phyloP scores from a whole-genome alignment of 2,113 vertebrate genomes.

The Lucifuga dentata region DNA sequence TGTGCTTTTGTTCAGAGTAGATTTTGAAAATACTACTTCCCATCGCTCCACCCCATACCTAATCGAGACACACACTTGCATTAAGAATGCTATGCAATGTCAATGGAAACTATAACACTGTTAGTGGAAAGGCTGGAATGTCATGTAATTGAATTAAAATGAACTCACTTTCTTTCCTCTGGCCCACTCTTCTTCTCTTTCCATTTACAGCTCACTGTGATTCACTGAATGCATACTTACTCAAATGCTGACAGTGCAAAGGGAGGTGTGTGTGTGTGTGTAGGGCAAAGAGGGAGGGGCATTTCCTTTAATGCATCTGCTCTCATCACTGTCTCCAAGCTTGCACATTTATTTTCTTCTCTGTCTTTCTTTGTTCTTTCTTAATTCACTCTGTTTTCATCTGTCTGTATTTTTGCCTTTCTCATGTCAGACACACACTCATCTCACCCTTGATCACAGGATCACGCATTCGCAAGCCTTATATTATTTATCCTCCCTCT shows the following conservation, averaged over 20 bases:
- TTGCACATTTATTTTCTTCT: slow-evolving; percentile 65
- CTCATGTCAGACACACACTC: slow-evolving; percentile 56
- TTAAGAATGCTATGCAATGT: slow-evolving; percentile 12
- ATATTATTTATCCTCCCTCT: slow-evolving; percentile 49
- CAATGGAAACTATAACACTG: slow-evolving; percentile 1
- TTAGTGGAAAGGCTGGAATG: background rate
- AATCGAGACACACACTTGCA: too few species aligned
- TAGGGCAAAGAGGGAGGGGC: slow-evolving; percentile 64
- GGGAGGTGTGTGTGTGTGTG: slow-evolving; percentile 38
- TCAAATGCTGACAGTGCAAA: slow-evolving; percentile 77
- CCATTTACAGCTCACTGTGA: slow-evolving; percentile 50
- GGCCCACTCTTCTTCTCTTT: slow-evolving; percentile 30
- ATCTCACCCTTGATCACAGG: slow-evolving; percentile 51
- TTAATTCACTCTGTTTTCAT: background rate
- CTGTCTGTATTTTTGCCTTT: slow-evolving; percentile 31
- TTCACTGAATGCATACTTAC: slow-evolving; percentile 70
- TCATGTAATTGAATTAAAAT: slow-evolving; percentile 39
- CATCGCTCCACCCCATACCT: too few species aligned
- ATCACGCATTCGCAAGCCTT: slow-evolving; percentile 58
- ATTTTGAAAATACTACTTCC: too few species aligned
- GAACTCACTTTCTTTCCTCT: slow-evolving; percentile 13
- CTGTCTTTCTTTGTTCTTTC: slow-evolving; percentile 37
- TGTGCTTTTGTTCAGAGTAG: background rate
- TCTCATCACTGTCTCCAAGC: slow-evolving; percentile 69
- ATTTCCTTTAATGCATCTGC: slow-evolving; percentile 79